phyloP scores from a whole-genome alignment of 2,888 invertebrate species.

The Noctuana brunneofusca region DNA sequence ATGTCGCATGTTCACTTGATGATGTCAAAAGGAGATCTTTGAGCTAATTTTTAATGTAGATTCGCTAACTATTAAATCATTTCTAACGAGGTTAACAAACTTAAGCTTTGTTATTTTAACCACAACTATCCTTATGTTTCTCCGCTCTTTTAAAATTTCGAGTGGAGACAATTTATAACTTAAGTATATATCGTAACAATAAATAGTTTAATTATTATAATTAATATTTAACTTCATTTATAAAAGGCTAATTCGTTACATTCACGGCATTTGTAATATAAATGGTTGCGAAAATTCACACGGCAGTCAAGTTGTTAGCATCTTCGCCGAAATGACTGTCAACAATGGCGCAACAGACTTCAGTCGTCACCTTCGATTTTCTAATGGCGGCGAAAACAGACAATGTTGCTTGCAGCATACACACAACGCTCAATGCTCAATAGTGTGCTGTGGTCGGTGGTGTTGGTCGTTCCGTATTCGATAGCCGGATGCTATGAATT shows the following conservation, averaged over 20 bases:
- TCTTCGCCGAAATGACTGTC: slow-evolving; percentile 15
- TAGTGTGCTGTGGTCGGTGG: background rate
- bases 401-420: background rate
- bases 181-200: no score
- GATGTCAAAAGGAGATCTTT: no score
- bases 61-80: no score
- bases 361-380: slow-evolving; percentile 4
- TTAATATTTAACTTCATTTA: background rate
- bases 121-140: background rate
- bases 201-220: background rate
- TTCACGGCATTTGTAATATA: background rate
- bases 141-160: background rate
- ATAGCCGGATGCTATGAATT: background rate
- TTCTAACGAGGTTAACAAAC: no score
- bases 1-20: no score
- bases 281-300: slow-evolving; percentile 3
- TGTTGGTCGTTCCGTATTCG: background rate
- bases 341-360: slow-evolving; percentile 8
- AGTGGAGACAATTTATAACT: no score
- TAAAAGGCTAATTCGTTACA: background rate
- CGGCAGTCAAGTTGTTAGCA: background rate
- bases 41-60: no score
- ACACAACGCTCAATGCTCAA: no score
- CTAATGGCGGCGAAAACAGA: background rate
- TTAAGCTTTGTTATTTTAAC: no score